Evolutionary conservation across 1,140 invertebrate species (phyloP).

Genomic region (Battus philenor): DNA sequence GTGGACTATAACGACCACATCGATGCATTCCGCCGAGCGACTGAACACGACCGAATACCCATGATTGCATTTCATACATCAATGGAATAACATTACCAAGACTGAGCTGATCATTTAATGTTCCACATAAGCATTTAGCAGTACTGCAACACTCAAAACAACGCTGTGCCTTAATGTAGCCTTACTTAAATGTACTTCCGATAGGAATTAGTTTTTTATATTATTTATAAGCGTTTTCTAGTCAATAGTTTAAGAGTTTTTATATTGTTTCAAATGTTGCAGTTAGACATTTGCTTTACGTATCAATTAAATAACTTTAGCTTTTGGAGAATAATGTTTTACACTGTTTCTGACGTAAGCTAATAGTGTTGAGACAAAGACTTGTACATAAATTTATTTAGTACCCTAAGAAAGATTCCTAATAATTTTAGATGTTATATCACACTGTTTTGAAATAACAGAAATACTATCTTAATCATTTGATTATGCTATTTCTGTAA

Average conservation of each 20-base stretch:
- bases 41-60: conserved; percentile 51
- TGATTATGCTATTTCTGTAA: conserved; percentile 44
- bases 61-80: conserved; percentile 54
- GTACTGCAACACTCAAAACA: conserved; percentile 49
- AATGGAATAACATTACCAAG: conserved; percentile 59
- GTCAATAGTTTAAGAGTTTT: conserved; percentile 59
- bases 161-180: conserved; percentile 65
- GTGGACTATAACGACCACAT: conserved; percentile 69
- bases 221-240: conserved; percentile 64
- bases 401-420: conserved; percentile 69
- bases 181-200: conserved; percentile 54
- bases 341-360: conserved; percentile 23
- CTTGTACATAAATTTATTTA: conserved; percentile 56
- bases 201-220: conserved; percentile 40
- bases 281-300: too few species aligned
- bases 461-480: conserved; percentile 40
- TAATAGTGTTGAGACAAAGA: conserved; percentile 60
- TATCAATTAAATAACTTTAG: too few species aligned
- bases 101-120: conserved; percentile 60
- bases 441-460: conserved; percentile 31
- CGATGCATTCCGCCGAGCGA: conserved; percentile 64
- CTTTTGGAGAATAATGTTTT: too few species aligned
- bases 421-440: conserved; percentile 60
- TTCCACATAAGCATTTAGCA: conserved; percentile 66
- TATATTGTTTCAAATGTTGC: conserved; percentile 2